These are phyloP conservation scores for Cinclus mexicanus DNA, from an alignment of 2,113 vertebrate genomes.

Conservation along the genomic window DNA sequence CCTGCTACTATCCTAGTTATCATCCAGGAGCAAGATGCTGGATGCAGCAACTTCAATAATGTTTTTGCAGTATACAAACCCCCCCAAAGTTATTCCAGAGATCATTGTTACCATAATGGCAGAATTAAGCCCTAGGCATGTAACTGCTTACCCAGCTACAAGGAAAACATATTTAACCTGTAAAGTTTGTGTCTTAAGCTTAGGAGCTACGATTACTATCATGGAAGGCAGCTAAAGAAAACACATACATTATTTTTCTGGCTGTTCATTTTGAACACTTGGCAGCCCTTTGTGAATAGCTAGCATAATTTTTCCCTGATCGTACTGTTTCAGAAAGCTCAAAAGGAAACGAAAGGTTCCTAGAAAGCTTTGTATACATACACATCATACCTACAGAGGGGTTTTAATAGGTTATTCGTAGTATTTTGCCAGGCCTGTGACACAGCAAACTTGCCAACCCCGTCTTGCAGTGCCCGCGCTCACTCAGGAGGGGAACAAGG, in stretches of 20 bases:
- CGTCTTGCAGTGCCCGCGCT: not conserved
- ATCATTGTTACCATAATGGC: not conserved
- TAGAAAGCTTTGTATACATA: rapidly evolving
- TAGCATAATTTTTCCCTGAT: not conserved
- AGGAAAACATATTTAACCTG: not conserved
- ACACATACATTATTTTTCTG: not conserved
- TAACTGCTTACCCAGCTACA: not conserved
- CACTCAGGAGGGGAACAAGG: rapidly evolving
- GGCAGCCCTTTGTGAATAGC: not conserved
- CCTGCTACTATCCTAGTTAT: not conserved
- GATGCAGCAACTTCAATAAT: not conserved
- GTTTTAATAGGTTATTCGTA: not conserved
- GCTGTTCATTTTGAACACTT: not conserved
- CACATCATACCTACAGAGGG: rapidly evolving
- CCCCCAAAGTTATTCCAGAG: not conserved
- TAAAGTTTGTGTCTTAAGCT: not conserved
- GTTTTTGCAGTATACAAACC: not conserved
- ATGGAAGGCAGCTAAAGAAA: not conserved
- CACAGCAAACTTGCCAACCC: not conserved
- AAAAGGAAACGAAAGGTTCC: not conserved
- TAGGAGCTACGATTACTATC: not conserved
- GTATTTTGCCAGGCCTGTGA: not conserved
- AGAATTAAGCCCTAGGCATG: not conserved
- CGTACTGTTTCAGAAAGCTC: not conserved
- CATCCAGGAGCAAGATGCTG: not conserved